Conservation (phyloP, 2,113 vertebrate species). For the Montifringilla adamsi region DNA sequence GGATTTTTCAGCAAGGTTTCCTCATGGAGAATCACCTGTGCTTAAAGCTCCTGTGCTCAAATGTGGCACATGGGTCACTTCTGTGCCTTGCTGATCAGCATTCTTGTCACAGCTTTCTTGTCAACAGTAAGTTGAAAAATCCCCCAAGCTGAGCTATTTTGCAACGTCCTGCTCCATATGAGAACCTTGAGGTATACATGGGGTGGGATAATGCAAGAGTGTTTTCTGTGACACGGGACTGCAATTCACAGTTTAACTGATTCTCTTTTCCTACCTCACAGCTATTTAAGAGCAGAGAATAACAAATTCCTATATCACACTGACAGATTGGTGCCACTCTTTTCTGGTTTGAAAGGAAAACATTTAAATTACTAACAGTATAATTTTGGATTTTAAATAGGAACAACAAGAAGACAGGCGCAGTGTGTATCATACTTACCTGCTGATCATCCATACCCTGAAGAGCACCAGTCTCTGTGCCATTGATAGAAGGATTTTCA, state of each 20-base stretch:
- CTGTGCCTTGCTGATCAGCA: neutral
- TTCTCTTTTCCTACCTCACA: neutral
- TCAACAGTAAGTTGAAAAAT: neutral
- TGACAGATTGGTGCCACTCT: neutral
- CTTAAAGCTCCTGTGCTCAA: neutral
- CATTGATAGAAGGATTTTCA: constrained; percentile 66
- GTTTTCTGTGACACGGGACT: neutral
- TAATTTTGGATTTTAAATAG: neutral
- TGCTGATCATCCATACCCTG: constrained; percentile 77
- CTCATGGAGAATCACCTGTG: neutral
- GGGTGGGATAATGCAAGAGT: neutral
- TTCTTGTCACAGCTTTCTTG: neutral
- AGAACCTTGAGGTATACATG: neutral
- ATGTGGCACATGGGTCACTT: neutral
- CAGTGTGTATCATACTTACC: constrained; percentile 65
- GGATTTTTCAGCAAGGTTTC: neutral
- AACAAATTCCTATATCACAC: neutral
- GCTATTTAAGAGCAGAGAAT: neutral
- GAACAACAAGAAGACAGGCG: neutral
- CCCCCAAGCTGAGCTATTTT: neutral
- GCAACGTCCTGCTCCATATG: neutral
- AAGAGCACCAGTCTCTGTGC: constrained; percentile 44
- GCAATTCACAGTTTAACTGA: neutral
- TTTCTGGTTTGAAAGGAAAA: neutral
- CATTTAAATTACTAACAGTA: neutral